Base-by-base conservation (phyloP, 2,797 vertebrate species). In the Microtus agrestis region DNA sequence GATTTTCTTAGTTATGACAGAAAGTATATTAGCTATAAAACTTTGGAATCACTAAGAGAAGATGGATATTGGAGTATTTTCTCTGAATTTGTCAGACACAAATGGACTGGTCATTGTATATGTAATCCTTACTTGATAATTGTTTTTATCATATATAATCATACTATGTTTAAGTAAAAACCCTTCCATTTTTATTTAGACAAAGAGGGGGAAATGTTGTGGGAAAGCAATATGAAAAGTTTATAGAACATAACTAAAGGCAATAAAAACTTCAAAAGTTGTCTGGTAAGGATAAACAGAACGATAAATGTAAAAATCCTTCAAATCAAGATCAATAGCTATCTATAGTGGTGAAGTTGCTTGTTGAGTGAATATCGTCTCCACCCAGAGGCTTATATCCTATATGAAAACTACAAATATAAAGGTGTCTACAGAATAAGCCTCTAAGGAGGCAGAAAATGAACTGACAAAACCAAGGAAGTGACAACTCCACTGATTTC, bases 281-380 rank as follows among this genome's bases (percentile, higher is more conserved):
- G 4, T 77, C 86, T 94, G 29, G 3, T 48, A 80, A 89, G 73
- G 14, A 21, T 11, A 85, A 90, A 93, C 43, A 81, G 19, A 46
- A 65, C 23, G 11, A 59, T n/a, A 90, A 85, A 92, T 69, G 61
- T 51, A 84, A 95, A 93, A 34, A 1, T 0, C 65, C 65, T 92
- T 51, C 12, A 86, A 37, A 81, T 71, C 4, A 96, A 88, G 6
- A 93, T 93, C 34, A 87, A 84, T 80, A 56, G 59, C 65, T 67
- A 88, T 63, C 34, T 79, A 37, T 82, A 91, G 8, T 80, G 46
- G 74, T 34, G 1, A 87, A 84, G 73, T 71, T 65, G 92, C 29
- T 86, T 43, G 29, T 29, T 79, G 27, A 82, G 79, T 69, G 23
- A 96, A 65, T 9, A 89, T n/a, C 6, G 37, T 87, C 6, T 89